Percentiles rank a stretch among this genome's conserved stretches.
Conservation (phyloP, 53 echinoderm and acorn worm genomes). For the Mesocentrotus franciscanus region DNA sequence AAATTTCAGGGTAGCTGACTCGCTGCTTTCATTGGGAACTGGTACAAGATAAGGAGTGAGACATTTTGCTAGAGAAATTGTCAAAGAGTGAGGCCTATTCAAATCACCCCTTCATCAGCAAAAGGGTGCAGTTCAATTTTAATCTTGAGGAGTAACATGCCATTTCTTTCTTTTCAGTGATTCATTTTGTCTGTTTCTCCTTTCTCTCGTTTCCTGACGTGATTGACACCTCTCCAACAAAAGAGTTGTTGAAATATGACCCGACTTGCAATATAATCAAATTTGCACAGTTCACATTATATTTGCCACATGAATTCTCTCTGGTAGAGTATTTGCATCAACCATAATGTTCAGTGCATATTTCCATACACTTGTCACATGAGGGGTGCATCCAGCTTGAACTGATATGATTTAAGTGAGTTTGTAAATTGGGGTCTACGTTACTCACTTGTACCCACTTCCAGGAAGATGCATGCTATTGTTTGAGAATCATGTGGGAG, state of each 20-base stretch:
- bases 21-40: background rate
- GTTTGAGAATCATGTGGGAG: background rate
- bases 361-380: background rate
- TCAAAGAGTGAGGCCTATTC: background rate
- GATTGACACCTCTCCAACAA: slow-evolving; percentile 16
- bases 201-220: background rate
- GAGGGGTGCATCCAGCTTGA: background rate
- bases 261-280: slow-evolving; percentile 19
- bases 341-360: background rate
- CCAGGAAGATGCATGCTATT: background rate
- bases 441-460: background rate
- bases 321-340: background rate
- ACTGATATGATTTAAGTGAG: background rate
- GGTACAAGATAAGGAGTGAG: too few relatives aligned
- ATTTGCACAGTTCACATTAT: slow-evolving; percentile 23
- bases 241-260: background rate
- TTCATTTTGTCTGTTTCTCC: background rate
- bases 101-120: background rate
- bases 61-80: background rate
- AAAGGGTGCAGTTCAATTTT: background rate
- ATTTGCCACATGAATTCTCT: background rate
- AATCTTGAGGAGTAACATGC: background rate
- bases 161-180: background rate
- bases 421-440: background rate
- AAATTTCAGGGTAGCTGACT: background rate